Evolutionary conservation across 2,797 vertebrate species (phyloP).

Genomic region (Rhynchonycteris naso): DNA sequence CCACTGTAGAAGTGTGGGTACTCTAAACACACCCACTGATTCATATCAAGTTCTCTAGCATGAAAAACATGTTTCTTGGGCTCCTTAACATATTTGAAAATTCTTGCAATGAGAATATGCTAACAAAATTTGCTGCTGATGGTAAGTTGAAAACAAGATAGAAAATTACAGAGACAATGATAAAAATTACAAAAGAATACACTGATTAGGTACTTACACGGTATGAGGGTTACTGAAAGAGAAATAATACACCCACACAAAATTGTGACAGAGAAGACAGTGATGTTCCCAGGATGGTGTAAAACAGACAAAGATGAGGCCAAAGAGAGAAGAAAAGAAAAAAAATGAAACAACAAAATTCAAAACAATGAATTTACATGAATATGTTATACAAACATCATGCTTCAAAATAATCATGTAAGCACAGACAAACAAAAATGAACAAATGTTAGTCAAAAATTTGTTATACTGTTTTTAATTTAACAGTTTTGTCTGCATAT

Average conservation of each 20-base stretch:
- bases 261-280: slow-evolving; percentile 65
- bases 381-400: slow-evolving; percentile 62
- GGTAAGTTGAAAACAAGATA: slow-evolving; percentile 51
- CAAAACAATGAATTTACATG: slow-evolving; percentile 46
- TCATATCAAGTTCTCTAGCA: slow-evolving; percentile 38
- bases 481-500: background rate
- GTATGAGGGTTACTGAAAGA: slow-evolving; percentile 77
- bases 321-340: background rate
- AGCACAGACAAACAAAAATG: slow-evolving; percentile 25
- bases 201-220: slow-evolving; percentile 78
- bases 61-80: slow-evolving; percentile 26
- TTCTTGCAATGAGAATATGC: background rate
- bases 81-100: slow-evolving; percentile 56
- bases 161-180: slow-evolving; percentile 44
- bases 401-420: slow-evolving; percentile 66
- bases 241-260: slow-evolving; percentile 52
- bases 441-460: slow-evolving; percentile 60
- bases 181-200: slow-evolving; percentile 55
- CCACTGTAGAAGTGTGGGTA: background rate
- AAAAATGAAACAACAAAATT: slow-evolving; percentile 68
- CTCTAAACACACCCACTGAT: slow-evolving; percentile 1
- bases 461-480: background rate
- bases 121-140: slow-evolving; percentile 51
- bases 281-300: slow-evolving; percentile 68
- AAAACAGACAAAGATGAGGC: slow-evolving; percentile 63